These are phyloP conservation scores for Pogonocherus hispidulus DNA, from an alignment of 2,888 invertebrate genomes.

Conservation along the genomic window DNA sequence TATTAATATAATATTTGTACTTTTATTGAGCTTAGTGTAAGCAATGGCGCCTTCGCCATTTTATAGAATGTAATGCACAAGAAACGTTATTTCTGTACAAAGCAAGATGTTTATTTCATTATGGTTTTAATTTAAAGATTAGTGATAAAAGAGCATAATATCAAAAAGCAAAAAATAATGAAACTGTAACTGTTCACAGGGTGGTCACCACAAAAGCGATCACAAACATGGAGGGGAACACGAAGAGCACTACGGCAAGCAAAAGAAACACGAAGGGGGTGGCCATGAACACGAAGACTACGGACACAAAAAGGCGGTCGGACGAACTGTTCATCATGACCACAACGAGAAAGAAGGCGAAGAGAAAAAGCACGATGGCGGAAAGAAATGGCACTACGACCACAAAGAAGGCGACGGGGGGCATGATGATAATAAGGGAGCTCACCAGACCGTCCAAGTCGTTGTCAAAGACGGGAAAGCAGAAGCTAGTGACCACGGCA, in stretches of 20 bases:
- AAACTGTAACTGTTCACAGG: constrained; percentile 64
- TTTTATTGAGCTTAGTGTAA: too few relatives aligned
- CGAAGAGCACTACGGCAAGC: constrained; percentile 73
- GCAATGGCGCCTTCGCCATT: too few relatives aligned
- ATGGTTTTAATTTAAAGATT: too few relatives aligned
- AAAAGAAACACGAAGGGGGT: constrained; percentile 72
- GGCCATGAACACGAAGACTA: constrained; percentile 71
- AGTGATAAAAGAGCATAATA: too few relatives aligned
- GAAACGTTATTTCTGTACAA: too few relatives aligned
- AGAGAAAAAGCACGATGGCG: constrained; percentile 72
- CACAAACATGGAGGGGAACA: constrained; percentile 71
- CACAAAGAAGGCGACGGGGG: constrained; percentile 73
- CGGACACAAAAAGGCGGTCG: constrained; percentile 65
- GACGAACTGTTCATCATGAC: constrained; percentile 72
- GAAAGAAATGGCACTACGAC: constrained; percentile 72
- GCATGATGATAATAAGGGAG: constrained; percentile 67
- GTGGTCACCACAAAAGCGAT: constrained; percentile 73
- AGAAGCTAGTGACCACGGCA: neutral
- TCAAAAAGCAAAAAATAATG: too few relatives aligned
- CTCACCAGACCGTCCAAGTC: constrained; percentile 1
- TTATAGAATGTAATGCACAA: too few relatives aligned
- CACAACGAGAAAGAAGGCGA: constrained; percentile 69
- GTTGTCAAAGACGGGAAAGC: constrained; percentile 2
- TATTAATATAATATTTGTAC: too few relatives aligned
- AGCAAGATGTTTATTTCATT: too few relatives aligned